Conservation (phyloP, 2,797 vertebrate genomes). For the Enteromius treurensis region DNA sequence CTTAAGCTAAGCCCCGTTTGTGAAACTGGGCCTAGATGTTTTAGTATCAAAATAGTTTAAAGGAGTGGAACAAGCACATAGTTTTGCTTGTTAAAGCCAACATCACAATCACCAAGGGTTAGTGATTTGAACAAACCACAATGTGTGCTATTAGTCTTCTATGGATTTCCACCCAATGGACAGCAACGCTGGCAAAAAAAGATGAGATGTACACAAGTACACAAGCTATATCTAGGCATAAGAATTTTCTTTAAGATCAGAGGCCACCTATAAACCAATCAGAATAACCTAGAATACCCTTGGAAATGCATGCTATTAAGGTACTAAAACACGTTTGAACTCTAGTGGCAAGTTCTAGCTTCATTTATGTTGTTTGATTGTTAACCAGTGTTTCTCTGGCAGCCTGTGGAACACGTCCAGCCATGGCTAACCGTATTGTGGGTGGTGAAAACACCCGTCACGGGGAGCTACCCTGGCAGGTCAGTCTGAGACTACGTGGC, state of each 20-base stretch:
- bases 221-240: background rate
- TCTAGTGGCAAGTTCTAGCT: background rate
- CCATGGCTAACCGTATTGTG: conserved; percentile 86
- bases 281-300: background rate
- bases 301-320: background rate
- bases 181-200: background rate
- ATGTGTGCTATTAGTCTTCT: background rate
- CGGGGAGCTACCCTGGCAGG: conserved; percentile 96
- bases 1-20: no score
- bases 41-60: background rate
- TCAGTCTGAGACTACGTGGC: conserved; percentile 85
- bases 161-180: background rate
- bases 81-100: background rate
- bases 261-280: background rate
- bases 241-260: background rate
- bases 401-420: conserved; percentile 88
- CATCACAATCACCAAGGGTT: background rate
- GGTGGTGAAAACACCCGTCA: conserved; percentile 84
- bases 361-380: background rate
- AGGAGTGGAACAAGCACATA: background rate
- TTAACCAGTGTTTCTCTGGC: conserved; percentile 16
- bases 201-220: background rate
- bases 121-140: background rate
- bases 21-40: background rate
- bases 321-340: background rate